phyloP scores from a whole-genome alignment of 2,888 invertebrate genomes.

The Eugnorisma glareosa region DNA sequence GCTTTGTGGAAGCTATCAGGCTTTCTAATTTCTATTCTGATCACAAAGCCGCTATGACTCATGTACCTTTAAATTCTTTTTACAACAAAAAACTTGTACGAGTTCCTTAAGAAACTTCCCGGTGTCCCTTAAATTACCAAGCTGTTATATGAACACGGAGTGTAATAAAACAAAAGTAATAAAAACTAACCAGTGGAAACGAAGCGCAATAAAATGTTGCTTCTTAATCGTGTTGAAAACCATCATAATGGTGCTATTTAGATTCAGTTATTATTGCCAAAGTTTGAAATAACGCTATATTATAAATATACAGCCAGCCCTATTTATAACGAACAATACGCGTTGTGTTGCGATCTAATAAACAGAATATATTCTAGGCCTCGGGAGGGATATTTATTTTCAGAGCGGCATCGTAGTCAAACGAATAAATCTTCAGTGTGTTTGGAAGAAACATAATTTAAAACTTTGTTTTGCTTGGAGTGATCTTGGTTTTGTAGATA shows the following conservation, averaged over 20 bases:
- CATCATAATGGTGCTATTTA: constrained; percentile 34
- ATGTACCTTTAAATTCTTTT: constrained; percentile 9
- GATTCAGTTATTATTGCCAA: constrained; percentile 32
- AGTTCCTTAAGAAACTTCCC: constrained; percentile 34
- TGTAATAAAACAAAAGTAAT: constrained; percentile 58
- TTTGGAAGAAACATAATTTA: constrained; percentile 64
- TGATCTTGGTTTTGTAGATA: constrained; percentile 43
- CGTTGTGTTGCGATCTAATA: constrained; percentile 52
- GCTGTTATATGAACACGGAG: constrained; percentile 48
- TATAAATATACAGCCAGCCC: constrained; percentile 27
- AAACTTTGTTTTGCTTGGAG: constrained; percentile 60
- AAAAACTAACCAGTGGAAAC: constrained; percentile 48
- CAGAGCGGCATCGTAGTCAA: constrained; percentile 40
- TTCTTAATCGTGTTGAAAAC: constrained; percentile 39
- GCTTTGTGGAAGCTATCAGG: background rate
- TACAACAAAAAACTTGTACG: constrained; percentile 18
- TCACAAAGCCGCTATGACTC: constrained; percentile 12
- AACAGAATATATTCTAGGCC: constrained; percentile 49
- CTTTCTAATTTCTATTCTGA: constrained; percentile 4
- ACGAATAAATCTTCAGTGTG: constrained; percentile 60
- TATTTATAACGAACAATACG: constrained; percentile 52
- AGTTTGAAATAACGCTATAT: constrained; percentile 39
- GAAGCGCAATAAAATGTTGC: constrained; percentile 31
- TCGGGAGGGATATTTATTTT: constrained; percentile 61
- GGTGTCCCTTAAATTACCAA: constrained; percentile 44